These are phyloP conservation scores for Rhagophthalmus giganteus DNA, from an alignment of 2,888 invertebrate genomes.

Conservation along the genomic window DNA sequence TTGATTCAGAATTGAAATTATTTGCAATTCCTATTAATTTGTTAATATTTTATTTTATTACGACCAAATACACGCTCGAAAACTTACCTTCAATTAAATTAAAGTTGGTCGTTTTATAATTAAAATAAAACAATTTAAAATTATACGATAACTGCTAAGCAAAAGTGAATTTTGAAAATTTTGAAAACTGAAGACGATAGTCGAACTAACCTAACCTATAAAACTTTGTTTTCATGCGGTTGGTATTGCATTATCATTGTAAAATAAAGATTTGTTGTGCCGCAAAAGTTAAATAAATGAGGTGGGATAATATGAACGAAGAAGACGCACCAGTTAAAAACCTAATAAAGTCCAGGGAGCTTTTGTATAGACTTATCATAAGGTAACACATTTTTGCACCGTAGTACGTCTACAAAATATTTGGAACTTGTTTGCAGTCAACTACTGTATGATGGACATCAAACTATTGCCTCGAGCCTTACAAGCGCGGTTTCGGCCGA, in stretches of 20 bases:
- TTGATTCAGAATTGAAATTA: no score
- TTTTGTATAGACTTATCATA: slow-evolving; percentile 88
- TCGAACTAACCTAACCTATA: not conserved
- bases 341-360: slow-evolving; percentile 84
- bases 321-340: slow-evolving; percentile 69
- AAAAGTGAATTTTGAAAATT: no score
- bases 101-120: no score
- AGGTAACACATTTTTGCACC: slow-evolving; percentile 63
- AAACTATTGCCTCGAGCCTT: slow-evolving; percentile 85
- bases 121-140: no score
- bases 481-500: slow-evolving; percentile 86
- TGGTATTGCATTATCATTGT: not conserved
- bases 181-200: no score
- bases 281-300: slow-evolving; percentile 14
- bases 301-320: slow-evolving; percentile 46
- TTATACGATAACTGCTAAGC: no score
- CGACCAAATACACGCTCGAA: no score
- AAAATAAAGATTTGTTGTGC: not conserved
- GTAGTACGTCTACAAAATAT: not conserved
- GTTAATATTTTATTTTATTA: no score
- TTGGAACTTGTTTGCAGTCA: slow-evolving; percentile 72
- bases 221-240: not conserved
- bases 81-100: no score
- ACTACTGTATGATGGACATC: slow-evolving; percentile 95
- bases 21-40: no score